phyloP scores from a whole-genome alignment of 1,140 invertebrate genomes.

The Formica exsecta region DNA sequence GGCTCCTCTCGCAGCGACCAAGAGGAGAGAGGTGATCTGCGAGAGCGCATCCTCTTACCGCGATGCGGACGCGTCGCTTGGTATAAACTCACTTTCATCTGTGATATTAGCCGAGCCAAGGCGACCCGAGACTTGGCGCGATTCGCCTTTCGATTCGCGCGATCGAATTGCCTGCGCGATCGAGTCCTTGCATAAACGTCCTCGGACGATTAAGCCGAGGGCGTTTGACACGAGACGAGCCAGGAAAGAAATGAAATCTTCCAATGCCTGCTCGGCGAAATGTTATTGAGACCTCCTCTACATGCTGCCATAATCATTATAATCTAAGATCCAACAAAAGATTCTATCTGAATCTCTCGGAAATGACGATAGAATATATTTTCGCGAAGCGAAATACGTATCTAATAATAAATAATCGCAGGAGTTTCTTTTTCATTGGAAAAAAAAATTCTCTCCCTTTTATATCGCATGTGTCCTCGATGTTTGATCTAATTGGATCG shows the following conservation, averaged over 20 bases:
- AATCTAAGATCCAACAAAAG: neutral
- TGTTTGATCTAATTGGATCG: too few species aligned
- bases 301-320: neutral
- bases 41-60: conserved; percentile 57
- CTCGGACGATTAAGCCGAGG: conserved; percentile 44
- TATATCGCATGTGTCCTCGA: neutral
- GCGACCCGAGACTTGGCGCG: conserved; percentile 22
- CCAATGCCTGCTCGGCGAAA: neutral
- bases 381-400: neutral
- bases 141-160: conserved; percentile 56
- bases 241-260: conserved; percentile 32
- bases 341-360: neutral
- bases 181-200: conserved; percentile 31
- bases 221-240: conserved; percentile 27
- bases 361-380: neutral
- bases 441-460: neutral
- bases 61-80: conserved; percentile 33
- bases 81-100: conserved; percentile 61
- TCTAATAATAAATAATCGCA: neutral
- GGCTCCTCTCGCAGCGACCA: neutral
- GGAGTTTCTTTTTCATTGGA: neutral
- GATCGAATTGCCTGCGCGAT: conserved; percentile 1
- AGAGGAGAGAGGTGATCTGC: conserved; percentile 40
- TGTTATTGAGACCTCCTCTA: neutral
- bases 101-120: conserved; percentile 58